Evolutionary conservation across 2,888 invertebrate species (phyloP).

Genomic region (Mactromeris polynyma): DNA sequence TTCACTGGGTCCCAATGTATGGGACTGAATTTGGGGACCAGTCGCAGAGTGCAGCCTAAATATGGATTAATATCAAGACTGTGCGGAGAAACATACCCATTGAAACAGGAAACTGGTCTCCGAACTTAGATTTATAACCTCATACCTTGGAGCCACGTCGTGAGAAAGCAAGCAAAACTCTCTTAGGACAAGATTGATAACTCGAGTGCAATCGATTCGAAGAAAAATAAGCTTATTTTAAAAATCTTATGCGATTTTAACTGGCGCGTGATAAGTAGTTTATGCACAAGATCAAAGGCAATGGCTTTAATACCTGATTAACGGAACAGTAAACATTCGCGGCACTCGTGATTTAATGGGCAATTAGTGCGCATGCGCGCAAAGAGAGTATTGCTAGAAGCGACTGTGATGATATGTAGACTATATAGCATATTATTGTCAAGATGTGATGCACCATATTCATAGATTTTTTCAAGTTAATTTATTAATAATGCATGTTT

Average conservation of each 20-base stretch:
- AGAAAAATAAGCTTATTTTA: slow-evolving; percentile 1
- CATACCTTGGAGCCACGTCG: neutral
- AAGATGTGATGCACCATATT: neutral
- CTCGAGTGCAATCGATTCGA: neutral
- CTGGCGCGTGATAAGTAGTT: neutral
- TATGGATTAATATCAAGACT: too few species aligned
- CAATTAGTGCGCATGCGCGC: neutral
- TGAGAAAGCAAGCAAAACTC: neutral
- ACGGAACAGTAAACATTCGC: neutral
- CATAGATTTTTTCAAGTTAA: neutral
- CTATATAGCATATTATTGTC: neutral
- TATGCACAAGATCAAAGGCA: neutral
- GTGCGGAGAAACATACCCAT: too few species aligned
- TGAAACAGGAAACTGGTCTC: too few species aligned
- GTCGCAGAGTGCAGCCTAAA: too few species aligned
- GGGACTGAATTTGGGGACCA: too few species aligned
- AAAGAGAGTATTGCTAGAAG: neutral
- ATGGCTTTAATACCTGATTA: neutral
- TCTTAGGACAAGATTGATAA: neutral
- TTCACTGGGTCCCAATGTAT: too few species aligned
- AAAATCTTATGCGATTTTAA: neutral
- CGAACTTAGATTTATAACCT: too few species aligned
- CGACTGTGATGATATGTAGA: neutral
- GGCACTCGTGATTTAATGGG: slow-evolving; percentile 2
- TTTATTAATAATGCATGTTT: slow-evolving; percentile 1